These are phyloP conservation scores for Saguinus imperator DNA, from an alignment of 2,113 vertebrate species.

Conservation along the genomic window DNA sequence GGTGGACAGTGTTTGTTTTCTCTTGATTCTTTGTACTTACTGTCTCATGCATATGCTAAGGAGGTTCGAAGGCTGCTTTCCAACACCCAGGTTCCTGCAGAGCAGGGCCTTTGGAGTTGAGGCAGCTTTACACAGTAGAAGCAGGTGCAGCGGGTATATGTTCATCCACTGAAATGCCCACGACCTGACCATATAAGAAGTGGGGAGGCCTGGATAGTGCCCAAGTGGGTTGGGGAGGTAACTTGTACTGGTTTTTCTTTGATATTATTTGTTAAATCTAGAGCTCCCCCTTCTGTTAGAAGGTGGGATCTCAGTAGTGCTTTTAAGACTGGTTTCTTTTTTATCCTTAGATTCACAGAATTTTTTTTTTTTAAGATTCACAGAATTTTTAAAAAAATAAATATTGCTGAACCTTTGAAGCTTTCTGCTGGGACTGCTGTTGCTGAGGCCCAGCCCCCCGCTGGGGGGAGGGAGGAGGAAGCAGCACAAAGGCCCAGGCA, in stretches of 20 bases:
- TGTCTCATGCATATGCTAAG: not conserved
- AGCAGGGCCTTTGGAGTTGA: not conserved
- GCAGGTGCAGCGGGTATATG: not conserved
- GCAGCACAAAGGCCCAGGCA: constrained; percentile 20
- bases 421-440: not conserved
- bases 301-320: not conserved
- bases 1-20: not conserved
- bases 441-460: not conserved
- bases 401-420: not conserved
- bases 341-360: not conserved
- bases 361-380: not conserved
- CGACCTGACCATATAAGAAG: not conserved
- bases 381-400: not conserved
- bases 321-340: not conserved
- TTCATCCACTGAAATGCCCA: not conserved
- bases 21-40: not conserved
- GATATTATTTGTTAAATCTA: not conserved
- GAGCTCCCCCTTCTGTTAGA: constrained; percentile 70
- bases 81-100: not conserved
- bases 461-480: not conserved
- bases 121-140: not conserved
- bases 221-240: not conserved
- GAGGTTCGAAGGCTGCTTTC: too few species aligned
- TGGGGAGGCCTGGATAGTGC: not conserved
- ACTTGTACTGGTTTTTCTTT: not conserved